These are phyloP conservation scores for Takifugu ocellatus DNA, from an alignment of 2,797 vertebrate species.

Conservation along the genomic window DNA sequence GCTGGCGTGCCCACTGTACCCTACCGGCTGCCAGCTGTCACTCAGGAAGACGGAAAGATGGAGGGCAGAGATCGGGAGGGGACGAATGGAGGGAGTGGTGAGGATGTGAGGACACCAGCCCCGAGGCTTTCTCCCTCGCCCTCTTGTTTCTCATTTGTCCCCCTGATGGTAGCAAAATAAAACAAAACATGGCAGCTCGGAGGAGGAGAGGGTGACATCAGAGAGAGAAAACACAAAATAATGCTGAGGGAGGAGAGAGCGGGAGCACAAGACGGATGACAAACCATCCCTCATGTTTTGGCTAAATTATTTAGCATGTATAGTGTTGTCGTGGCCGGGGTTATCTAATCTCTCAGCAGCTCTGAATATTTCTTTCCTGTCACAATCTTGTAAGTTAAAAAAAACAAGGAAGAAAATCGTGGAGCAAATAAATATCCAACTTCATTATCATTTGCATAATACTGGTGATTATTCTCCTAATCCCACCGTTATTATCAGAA, in stretches of 20 bases:
- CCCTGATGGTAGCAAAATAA: constrained; percentile 59
- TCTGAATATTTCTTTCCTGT: too few species aligned
- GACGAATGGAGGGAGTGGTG: constrained; percentile 50
- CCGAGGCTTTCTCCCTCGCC: constrained; percentile 54
- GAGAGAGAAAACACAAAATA: constrained; percentile 23
- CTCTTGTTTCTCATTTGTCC: constrained; percentile 68
- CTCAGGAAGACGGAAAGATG: constrained; percentile 68
- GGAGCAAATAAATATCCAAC: too few species aligned
- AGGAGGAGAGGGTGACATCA: constrained; percentile 48
- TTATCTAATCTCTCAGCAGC: too few species aligned
- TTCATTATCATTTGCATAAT: too few species aligned
- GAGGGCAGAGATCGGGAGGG: constrained; percentile 43
- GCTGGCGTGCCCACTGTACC: constrained; percentile 75
- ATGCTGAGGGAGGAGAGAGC: constrained; percentile 19
- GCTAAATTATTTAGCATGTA: constrained; percentile 37
- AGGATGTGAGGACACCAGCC: constrained; percentile 68
- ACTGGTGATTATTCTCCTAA: too few species aligned
- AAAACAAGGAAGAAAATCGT: too few species aligned
- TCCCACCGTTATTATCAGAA: too few species aligned
- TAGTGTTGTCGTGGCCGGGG: too few species aligned
- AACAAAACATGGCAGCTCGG: constrained; percentile 58
- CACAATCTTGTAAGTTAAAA: too few species aligned
- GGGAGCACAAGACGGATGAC: constrained; percentile 21
- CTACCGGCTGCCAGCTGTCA: constrained; percentile 82
- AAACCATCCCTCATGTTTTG: constrained; percentile 48